These are phyloP conservation scores for Drosophila meridiana DNA, from an alignment of 2,888 invertebrate genomes.

Conservation along the genomic window DNA sequence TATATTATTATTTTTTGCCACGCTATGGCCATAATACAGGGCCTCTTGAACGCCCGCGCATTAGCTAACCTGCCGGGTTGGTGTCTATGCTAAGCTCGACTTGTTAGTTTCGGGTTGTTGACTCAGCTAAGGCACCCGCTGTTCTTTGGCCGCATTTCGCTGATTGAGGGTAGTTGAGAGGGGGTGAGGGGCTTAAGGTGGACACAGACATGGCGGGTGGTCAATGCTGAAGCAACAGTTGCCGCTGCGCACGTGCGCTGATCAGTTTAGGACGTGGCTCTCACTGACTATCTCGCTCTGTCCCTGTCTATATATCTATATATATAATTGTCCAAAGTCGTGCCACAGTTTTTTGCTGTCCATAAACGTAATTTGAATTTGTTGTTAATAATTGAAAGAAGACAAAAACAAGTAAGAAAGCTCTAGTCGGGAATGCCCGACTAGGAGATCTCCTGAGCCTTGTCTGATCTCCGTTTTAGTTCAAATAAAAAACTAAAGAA, in stretches of 20 bases:
- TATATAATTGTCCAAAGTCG: constrained; percentile 20
- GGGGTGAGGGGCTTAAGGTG: not conserved
- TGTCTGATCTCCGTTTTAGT: no score
- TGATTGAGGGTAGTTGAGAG: not conserved
- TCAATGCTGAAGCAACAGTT: constrained; percentile 9
- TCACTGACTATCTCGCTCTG: not conserved
- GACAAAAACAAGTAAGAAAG: not conserved
- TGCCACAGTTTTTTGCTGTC: constrained; percentile 33
- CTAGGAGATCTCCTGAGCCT: no score
- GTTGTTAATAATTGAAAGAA: constrained; percentile 47
- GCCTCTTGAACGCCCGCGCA: constrained; percentile 34
- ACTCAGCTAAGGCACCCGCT: constrained; percentile 35
- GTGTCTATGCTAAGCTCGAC: constrained; percentile 39
- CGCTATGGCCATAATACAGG: constrained; percentile 19
- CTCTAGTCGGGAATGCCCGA: no score
- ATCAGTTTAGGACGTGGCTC: constrained; percentile 27
- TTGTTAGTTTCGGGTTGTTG: constrained; percentile 27
- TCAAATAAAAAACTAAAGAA: constrained; percentile 6
- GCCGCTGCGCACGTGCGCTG: constrained; percentile 12
- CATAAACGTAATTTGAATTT: constrained; percentile 38
- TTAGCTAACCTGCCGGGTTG: constrained; percentile 40
- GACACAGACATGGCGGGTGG: constrained; percentile 11
- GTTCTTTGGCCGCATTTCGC: constrained; percentile 47
- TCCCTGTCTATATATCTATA: constrained; percentile 1
- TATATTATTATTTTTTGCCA: constrained; percentile 58